A percentile compares a stretch with the other conserved stretches of the same genome.
Conservation (phyloP, 2,113 vertebrate species). For the Halcyon malimbica region DNA sequence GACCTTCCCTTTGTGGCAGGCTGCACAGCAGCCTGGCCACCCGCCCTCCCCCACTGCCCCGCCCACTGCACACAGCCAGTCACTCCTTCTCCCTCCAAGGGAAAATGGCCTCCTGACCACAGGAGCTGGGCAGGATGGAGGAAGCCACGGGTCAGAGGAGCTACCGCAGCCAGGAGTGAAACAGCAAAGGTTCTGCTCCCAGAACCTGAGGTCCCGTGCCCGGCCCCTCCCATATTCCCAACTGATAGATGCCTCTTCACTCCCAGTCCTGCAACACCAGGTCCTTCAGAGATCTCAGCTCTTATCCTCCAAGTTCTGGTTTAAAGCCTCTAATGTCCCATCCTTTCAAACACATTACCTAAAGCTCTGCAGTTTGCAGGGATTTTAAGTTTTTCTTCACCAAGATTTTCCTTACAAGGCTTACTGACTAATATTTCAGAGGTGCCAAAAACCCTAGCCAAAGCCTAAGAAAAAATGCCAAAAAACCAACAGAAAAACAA, state of each 20-base stretch:
- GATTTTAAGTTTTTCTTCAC: neutral
- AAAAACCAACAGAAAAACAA: neutral
- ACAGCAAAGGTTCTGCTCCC: constrained; percentile 1
- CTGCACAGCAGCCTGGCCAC: constrained; percentile 49
- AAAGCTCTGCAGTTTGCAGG: neutral
- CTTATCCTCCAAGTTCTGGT: neutral
- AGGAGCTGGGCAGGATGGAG: constrained; percentile 63
- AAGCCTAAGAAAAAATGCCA: neutral
- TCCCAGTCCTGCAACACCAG: neutral
- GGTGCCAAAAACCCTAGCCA: neutral
- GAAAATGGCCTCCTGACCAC: constrained; percentile 85
- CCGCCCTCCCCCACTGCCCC: constrained; percentile 62
- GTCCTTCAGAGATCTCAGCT: neutral
- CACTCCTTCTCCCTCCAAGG: constrained; percentile 77
- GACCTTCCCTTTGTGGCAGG: constrained; percentile 73
- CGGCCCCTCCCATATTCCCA: neutral
- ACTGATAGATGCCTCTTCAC: neutral
- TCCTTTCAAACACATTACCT: neutral
- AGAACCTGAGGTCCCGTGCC: neutral
- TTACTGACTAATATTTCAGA: neutral
- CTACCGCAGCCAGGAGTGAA: neutral
- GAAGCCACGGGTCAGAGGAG: constrained; percentile 66
- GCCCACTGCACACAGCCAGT: constrained; percentile 65
- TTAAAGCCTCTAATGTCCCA: neutral
- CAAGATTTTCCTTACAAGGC: neutral